Evolutionary conservation across 1,140 invertebrate species (phyloP).

Genomic region (Drosophila yakuba): DNA sequence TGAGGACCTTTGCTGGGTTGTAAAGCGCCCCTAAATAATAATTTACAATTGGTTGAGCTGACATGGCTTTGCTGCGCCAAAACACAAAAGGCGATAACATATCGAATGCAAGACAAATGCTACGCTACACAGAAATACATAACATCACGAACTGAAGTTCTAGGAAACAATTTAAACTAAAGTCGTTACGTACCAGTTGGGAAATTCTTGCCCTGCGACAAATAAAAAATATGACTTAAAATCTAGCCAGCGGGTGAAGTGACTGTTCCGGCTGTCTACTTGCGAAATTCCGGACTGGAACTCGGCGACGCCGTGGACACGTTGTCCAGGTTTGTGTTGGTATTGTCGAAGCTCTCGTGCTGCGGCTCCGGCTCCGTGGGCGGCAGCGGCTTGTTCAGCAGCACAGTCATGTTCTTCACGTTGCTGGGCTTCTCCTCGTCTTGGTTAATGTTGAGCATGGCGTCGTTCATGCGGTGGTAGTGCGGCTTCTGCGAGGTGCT

Average conservation of each 20-base stretch:
- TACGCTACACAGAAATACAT: slow-evolving; percentile 10
- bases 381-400: slow-evolving; percentile 57
- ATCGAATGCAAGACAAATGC: slow-evolving; percentile 31
- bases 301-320: slow-evolving; percentile 74
- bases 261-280: slow-evolving; percentile 41
- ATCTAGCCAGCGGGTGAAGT: slow-evolving; percentile 25
- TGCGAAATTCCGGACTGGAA: slow-evolving; percentile 71
- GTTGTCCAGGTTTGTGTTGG: slow-evolving; percentile 70
- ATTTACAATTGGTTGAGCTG: slow-evolving; percentile 63
- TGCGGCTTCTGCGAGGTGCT: slow-evolving; percentile 92
- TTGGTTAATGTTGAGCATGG: slow-evolving; percentile 76
- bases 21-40: slow-evolving; percentile 27
- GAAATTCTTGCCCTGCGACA: not conserved
- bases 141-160: slow-evolving; percentile 38
- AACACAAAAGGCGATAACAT: slow-evolving; percentile 20
- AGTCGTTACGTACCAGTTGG: not conserved
- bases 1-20: slow-evolving; percentile 22
- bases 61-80: slow-evolving; percentile 33
- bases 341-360: slow-evolving; percentile 76
- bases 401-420: slow-evolving; percentile 75
- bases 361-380: slow-evolving; percentile 61
- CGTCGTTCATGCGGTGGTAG: slow-evolving; percentile 88
- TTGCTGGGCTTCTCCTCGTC: slow-evolving; percentile 83
- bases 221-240: slow-evolving; percentile 29
- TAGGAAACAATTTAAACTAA: slow-evolving; percentile 46